Base-by-base conservation (phyloP, 2,113 vertebrate species). In the Brienomyrus brachyistius region DNA sequence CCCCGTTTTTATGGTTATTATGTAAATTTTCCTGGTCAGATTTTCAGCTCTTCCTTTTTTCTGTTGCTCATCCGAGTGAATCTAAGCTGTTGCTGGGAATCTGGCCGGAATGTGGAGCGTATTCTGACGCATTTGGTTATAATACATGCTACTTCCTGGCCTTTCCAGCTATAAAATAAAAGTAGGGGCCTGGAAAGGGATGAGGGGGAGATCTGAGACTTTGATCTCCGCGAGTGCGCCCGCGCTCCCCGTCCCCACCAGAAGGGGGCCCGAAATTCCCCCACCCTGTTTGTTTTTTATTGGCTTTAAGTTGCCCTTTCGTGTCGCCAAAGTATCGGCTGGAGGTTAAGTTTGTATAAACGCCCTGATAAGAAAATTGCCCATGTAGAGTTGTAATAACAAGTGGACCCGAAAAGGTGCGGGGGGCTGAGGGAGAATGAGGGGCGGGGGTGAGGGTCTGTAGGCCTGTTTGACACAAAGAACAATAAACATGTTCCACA, bases 401-500 rank as follows among this genome's bases (percentile, higher is more conserved):
- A 94, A 88, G 82, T 85, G 88, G 91, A 90, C 91, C 92, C 91
- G 56, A 62, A 19, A 27, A 19, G 89, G 86, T 86, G 5, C 88
- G 51, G 88, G 87, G 91, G 31, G 88, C 40, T 82, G 88, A 21
- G 31, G 47, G 17, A 52, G 31, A 85, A 51, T 43, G 9, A 8
- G 48, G 45, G 88, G 27, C n/a, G 45, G 19, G 21, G 40, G 70
- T 90, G 89, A 62, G 89, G 90, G 90, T 91, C 85, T 90, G 90
- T 62, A 91, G 90, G 88, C 92, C 92, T 93, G 92, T 90, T 91
- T 91, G 92, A 94, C 91, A 91, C 89, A 91, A 93, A 94, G 92
- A 93, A 94, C 91, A 94, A 94, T 92, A 94, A 94, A 94, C 93
- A 94, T 77, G 89, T 91, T 94, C 92, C 92, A 92, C 91, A 92